A percentile compares a stretch with the other conserved stretches of the same genome.
Conservation (phyloP, 2,113 vertebrate genomes). For the Neodontobutis hainanensis region DNA sequence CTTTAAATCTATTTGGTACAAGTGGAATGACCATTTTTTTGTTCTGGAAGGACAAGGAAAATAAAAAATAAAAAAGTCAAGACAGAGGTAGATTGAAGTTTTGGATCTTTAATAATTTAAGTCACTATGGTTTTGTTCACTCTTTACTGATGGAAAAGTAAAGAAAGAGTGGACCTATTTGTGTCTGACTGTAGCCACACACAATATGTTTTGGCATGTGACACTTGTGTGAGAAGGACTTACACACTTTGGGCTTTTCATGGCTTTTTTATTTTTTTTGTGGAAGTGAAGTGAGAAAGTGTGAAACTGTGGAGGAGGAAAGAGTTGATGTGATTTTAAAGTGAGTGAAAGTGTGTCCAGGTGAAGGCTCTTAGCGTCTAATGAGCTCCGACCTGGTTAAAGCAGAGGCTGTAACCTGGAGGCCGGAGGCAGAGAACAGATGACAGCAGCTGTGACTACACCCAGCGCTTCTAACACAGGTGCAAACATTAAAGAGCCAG, state of each 20-base stretch:
- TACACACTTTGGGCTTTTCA: constrained; percentile 20
- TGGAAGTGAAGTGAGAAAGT: not conserved
- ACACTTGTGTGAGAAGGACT: constrained; percentile 21
- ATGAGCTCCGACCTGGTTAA: constrained; percentile 56
- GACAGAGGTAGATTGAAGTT: not conserved
- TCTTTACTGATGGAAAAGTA: too few species aligned
- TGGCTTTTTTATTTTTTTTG: too few species aligned
- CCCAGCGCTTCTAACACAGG: not conserved
- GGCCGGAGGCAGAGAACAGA: constrained; percentile 56
- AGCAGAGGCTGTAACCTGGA: constrained; percentile 60
- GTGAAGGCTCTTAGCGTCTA: constrained; percentile 68
- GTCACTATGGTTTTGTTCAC: too few species aligned
- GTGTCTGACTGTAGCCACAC: constrained; percentile 52
- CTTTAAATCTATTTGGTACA: too few species aligned
- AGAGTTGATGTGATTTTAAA: not conserved
- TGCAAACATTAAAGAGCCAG: constrained; percentile 3
- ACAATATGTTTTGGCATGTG: constrained; percentile 54
- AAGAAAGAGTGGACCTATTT: too few species aligned
- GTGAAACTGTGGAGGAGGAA: not conserved
- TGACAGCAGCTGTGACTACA: constrained; percentile 66
- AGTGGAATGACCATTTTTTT: constrained; percentile 42
- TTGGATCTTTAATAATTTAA: not conserved
- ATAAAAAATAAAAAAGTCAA: constrained; percentile 24
- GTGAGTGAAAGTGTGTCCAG: constrained; percentile 37
- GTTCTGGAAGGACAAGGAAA: constrained; percentile 56